Evolutionary conservation across 2,797 vertebrate genomes (phyloP).

Genomic region (Eulemur rubriventer): DNA sequence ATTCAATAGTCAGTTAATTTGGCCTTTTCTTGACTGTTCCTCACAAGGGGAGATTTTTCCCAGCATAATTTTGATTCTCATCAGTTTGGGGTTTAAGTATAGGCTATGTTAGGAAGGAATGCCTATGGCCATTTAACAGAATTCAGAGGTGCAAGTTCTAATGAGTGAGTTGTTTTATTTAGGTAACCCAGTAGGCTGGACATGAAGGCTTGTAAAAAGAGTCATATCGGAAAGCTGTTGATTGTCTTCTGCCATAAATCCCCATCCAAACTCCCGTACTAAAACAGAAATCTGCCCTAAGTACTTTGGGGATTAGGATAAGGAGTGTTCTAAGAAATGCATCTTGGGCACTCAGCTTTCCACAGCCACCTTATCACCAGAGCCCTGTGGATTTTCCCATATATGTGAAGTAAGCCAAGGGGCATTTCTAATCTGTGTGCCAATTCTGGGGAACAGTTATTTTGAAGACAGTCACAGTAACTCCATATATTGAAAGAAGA

Average conservation of each 20-base stretch:
- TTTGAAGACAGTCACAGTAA: conserved; percentile 12
- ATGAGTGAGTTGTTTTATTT: not conserved
- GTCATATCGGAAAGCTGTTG: not conserved
- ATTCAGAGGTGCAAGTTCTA: not conserved
- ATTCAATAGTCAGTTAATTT: not conserved
- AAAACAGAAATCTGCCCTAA: not conserved
- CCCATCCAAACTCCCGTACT: not conserved
- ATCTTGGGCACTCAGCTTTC: not conserved
- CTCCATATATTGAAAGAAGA: not conserved
- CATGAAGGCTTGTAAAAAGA: not conserved
- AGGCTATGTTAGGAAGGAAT: not conserved
- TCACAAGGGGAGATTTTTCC: not conserved
- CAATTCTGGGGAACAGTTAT: not conserved
- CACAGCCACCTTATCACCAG: not conserved
- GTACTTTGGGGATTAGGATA: not conserved
- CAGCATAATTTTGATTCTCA: not conserved
- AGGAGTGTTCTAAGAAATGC: not conserved
- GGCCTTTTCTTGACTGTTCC: not conserved
- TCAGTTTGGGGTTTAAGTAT: not conserved
- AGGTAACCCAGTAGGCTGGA: not conserved
- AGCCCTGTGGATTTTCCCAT: not conserved
- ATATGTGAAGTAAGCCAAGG: conserved; percentile 30
- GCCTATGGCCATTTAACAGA: not conserved
- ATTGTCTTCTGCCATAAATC: not conserved
- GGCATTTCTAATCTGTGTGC: conserved; percentile 6